A percentile compares a stretch with the other conserved stretches of the same genome.
These are phyloP conservation scores for Mormoops blainvillei DNA, from an alignment of 2,113 vertebrate species.

Conservation along the genomic window DNA sequence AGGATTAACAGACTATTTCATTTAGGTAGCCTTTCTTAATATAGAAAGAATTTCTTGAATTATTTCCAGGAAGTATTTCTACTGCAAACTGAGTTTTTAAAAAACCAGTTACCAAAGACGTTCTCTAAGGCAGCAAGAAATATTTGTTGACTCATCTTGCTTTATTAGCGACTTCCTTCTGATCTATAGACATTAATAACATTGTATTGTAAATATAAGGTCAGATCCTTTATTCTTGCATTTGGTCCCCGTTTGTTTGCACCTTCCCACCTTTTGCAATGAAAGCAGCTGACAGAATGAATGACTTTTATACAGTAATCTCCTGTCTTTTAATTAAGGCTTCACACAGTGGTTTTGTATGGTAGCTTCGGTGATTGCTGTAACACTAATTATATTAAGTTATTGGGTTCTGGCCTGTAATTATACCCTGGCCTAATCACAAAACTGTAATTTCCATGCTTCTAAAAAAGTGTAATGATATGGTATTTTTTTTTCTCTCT, in stretches of 20 bases:
- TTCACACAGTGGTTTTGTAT: background rate
- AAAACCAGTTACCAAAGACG: background rate
- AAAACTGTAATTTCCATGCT: background rate
- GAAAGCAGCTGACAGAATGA: background rate
- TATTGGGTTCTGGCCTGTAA: constrained; percentile 24
- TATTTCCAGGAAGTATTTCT: background rate
- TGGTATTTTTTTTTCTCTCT: background rate
- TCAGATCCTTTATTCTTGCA: background rate
- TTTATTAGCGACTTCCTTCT: background rate
- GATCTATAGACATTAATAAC: background rate
- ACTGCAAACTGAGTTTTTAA: background rate
- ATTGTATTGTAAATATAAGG: background rate
- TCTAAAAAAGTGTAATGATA: background rate
- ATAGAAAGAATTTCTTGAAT: background rate
- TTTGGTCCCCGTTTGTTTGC: background rate
- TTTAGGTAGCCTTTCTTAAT: constrained; percentile 1
- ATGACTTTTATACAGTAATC: background rate
- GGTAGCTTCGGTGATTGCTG: background rate
- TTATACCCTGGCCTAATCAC: constrained; percentile 18
- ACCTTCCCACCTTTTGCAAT: background rate
- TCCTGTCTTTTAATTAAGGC: background rate
- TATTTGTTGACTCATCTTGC: background rate
- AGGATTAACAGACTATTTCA: background rate
- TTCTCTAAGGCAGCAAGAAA: background rate
- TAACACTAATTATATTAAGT: constrained; percentile 39